Evolutionary conservation across 2,888 invertebrate species (phyloP), one percentile per base, ranked within the genome.

Genomic region (Agrotis segetum): DNA sequence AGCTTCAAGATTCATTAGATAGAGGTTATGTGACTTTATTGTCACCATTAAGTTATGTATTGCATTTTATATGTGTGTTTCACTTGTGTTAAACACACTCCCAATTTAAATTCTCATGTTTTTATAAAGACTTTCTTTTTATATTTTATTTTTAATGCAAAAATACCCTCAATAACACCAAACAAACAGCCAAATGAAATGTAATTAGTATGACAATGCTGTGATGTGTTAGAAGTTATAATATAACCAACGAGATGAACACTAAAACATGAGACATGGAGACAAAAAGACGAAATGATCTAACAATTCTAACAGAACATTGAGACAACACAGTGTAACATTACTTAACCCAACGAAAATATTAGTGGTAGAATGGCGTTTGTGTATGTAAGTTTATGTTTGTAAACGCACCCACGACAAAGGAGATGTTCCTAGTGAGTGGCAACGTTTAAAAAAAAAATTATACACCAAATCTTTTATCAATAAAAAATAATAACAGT

Each of bases 161-260:
- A 82, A 80, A 29, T 71, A 69, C 84, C 75, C 77, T 84, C 82
- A 7, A 14, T 47, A 50, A 65, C 56, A 74, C 68, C 49, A 74
- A 75, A 75, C 61, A 77, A 67, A 65, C 74, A 76, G 83, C 77
- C 81, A 65, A 71, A 83, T 81, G 81, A 83, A 67, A 69, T 79
- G 67, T 66, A 52, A 82, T 83, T 80, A 74, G 70, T 68, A 79
- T 68, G 75, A 60, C 24, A 34, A 79, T 68, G 70, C 58, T 21
- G 16, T 58, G 50, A 65, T 79, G 64, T 50, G 62, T 82, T 79
- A n/a, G n/a, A n/a, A n/a, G n/a, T n/a, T n/a, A n/a, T n/a, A n/a
- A n/a, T n/a, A 79, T 62, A 1, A 1, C 21, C 14, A 67, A n/a
- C n/a, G n/a, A n/a, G n/a, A n/a, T n/a, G n/a, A n/a, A n/a, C n/a